These are phyloP conservation scores for Drosophila nr. perissopoda DNA, from an alignment of 2,888 invertebrate species.

Conservation along the genomic window DNA sequence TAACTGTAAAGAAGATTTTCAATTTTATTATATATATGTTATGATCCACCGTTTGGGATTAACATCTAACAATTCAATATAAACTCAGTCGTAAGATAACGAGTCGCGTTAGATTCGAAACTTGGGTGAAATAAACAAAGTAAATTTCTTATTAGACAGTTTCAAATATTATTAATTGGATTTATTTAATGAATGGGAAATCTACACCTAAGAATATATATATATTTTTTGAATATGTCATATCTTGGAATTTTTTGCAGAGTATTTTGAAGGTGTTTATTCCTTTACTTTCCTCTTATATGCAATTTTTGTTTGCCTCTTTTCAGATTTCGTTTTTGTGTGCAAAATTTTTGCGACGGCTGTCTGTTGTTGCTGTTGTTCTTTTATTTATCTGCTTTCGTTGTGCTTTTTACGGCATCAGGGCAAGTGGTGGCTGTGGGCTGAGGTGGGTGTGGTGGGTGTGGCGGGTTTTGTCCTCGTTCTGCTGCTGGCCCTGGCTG, in stretches of 20 bases:
- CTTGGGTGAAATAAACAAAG: neutral
- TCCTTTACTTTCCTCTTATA: neutral
- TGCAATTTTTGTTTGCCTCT: slow-evolving; percentile 5
- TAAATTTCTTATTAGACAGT: neutral
- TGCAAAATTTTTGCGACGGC: slow-evolving; percentile 50
- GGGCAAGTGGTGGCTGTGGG: slow-evolving; percentile 33
- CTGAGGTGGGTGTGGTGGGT: slow-evolving; percentile 4
- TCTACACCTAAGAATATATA: neutral
- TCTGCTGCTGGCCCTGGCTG: slow-evolving; percentile 10
- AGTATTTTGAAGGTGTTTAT: slow-evolving; percentile 9
- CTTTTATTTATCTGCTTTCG: slow-evolving; percentile 41
- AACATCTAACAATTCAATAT: neutral
- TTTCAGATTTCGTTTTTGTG: slow-evolving; percentile 49
- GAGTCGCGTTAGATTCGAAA: neutral
- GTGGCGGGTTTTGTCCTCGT: slow-evolving; percentile 3
- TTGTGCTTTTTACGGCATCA: slow-evolving; percentile 68
- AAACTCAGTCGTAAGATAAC: neutral
- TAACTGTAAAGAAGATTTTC: neutral
- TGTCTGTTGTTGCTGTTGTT: slow-evolving; percentile 23
- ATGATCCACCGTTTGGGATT: neutral
- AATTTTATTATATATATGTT: neutral
- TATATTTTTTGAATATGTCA: neutral
- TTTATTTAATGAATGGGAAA: neutral
- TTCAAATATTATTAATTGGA: neutral
- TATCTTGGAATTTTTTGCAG: slow-evolving; percentile 4